Base-by-base conservation (phyloP, 2,797 vertebrate genomes). In the Etheostoma nigrum region DNA sequence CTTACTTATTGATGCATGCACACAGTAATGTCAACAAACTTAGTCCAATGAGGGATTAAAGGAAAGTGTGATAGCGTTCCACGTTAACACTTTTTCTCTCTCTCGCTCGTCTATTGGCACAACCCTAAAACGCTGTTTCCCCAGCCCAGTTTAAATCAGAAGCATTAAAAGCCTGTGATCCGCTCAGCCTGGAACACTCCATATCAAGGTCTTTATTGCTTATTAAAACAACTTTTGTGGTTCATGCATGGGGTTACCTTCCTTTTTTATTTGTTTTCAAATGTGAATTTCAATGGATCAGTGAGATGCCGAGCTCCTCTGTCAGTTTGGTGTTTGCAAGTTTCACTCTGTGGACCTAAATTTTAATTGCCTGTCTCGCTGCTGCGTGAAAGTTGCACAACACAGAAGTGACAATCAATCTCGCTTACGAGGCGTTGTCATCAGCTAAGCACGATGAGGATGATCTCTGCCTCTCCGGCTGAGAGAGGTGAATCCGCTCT, bases 401-500 rank as follows among this genome's bases (percentile, higher is more conserved):
- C 2, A 48, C 69, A 78, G 51, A 88, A 82, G 77, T 90, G 90
- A 91, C 90, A 87, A 94, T 94, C 92, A 92, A 91, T 94, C 92
- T 90, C 67, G 82, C 86, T 93, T 92, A 91, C 61, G 80, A 92
- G 88, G 71, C 63, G 8, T 87, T 91, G 90, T 91, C 91, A 91
- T 77, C 74, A 11, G 58, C 49, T 73, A 75, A 64, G 72, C 66
- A 45, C 58, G 49, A 44, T 57, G 84, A 84, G 81, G 83, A 76
- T 84, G 84, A 91, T 93, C 89, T 86, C 82, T 85, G 83, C 70
- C 79, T 86, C 83, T 64, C 68, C 58, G 82, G 77, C 85, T 78
- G 81, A 75, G 86, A 79, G 88, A 89, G 90, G 90, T 88, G 90
- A 92, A 87, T 87, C 79, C n/a, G 67, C 83, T 80, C 90, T 71